These are phyloP conservation scores for Alauda arvensis DNA, from an alignment of 2,797 vertebrate species.

Conservation along the genomic window DNA sequence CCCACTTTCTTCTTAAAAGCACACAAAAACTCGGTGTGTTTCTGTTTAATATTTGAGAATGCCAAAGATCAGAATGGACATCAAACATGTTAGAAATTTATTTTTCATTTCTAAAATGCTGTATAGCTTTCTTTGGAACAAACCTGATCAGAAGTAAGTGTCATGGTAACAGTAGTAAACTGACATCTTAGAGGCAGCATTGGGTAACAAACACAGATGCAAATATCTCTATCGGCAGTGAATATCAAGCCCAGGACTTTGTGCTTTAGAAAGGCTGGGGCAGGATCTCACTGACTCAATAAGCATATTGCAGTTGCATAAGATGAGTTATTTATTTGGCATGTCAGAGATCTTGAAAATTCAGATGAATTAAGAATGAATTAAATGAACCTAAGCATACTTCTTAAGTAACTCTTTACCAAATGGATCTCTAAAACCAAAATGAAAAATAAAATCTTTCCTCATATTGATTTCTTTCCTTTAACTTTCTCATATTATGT, in stretches of 20 bases:
- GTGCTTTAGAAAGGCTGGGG: not conserved
- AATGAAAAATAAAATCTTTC: constrained; percentile 57
- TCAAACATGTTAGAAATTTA: not conserved
- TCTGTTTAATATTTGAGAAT: not conserved
- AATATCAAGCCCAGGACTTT: not conserved
- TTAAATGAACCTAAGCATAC: not conserved
- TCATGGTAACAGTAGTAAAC: not conserved
- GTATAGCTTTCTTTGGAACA: not conserved
- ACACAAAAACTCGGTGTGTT: not conserved
- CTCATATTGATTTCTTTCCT: constrained; percentile 41
- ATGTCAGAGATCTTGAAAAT: not conserved
- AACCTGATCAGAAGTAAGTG: not conserved
- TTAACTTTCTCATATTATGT: constrained; percentile 60
- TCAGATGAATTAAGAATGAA: not conserved
- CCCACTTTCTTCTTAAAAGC: not conserved
- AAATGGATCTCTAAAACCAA: constrained; percentile 31
- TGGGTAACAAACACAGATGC: not conserved
- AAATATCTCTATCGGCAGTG: constrained; percentile 8
- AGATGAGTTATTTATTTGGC: not conserved
- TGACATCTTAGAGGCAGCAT: constrained; percentile 22
- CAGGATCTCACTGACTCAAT: not conserved
- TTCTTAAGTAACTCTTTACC: constrained; percentile 37
- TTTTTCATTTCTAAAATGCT: not conserved
- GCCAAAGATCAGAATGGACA: not conserved
- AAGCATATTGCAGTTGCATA: not conserved